These are phyloP conservation scores for Coecobrya sp. DNA, from an alignment of 2,888 invertebrate genomes.

Conservation along the genomic window DNA sequence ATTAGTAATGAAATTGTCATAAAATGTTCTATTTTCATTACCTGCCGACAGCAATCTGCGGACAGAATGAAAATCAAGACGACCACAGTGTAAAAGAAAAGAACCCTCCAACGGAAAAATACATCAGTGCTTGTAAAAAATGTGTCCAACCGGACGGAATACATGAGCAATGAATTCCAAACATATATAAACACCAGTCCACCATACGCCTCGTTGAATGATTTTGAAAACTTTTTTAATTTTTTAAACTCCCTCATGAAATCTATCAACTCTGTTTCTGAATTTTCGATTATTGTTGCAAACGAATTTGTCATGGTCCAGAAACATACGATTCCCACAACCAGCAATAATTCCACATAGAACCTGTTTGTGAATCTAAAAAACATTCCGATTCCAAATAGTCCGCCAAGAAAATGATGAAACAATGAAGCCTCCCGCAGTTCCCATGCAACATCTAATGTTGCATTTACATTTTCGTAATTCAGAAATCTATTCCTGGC, in stretches of 20 bases:
- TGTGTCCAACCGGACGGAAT: neutral
- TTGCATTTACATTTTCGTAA: neutral
- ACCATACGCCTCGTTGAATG: neutral
- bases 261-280: neutral
- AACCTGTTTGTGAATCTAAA: neutral
- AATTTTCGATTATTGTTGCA: neutral
- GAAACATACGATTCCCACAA: neutral
- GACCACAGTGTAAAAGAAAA: neutral
- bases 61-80: neutral
- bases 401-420: neutral
- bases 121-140: neutral
- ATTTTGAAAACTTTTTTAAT: neutral
- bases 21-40: neutral
- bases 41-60: neutral
- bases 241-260: neutral
- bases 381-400: neutral
- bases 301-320: slow-evolving; percentile 1
- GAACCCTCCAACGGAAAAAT: neutral
- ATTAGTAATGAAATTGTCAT: no score
- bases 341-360: neutral
- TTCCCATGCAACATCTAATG: neutral
- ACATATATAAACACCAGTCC: neutral
- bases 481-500: neutral
- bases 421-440: neutral
- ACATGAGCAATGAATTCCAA: slow-evolving; percentile 1